A percentile compares a stretch with the other conserved stretches of the same genome.
Evolutionary conservation across 2,797 vertebrate genomes (phyloP).

Genomic region (Brachymystax lenok): DNA sequence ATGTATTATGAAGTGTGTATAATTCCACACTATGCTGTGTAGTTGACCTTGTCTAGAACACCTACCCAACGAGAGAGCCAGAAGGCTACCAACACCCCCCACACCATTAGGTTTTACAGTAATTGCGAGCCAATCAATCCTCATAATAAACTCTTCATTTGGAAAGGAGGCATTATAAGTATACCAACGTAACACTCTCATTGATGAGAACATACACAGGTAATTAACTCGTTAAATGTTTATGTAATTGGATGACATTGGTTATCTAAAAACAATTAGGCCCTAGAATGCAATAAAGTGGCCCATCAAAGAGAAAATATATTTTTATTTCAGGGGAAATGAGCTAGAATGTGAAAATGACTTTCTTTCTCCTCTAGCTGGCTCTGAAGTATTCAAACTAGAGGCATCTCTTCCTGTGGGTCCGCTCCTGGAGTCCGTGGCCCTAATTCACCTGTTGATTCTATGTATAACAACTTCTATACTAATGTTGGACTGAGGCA

Average conservation of each 20-base stretch:
- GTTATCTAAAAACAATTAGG: neutral
- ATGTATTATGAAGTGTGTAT: too few species aligned
- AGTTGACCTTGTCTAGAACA: neutral
- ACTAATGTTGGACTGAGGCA: conserved; percentile 23
- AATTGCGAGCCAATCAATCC: too few species aligned
- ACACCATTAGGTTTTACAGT: too few species aligned
- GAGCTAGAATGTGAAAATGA: neutral
- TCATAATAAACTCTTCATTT: too few species aligned
- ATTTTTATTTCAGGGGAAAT: neutral
- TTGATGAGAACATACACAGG: too few species aligned
- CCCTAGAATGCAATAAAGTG: neutral
- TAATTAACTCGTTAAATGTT: too few species aligned
- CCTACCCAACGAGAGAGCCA: neutral
- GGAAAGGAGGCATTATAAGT: too few species aligned
- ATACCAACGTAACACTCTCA: too few species aligned
- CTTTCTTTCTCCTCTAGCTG: conserved; percentile 42
- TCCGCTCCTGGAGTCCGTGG: conserved; percentile 7
- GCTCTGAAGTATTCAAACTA: conserved; percentile 58
- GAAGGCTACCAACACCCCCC: too few species aligned
- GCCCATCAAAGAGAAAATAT: neutral
- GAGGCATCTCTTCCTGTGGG: conserved; percentile 11
- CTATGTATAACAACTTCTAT: conserved; percentile 24
- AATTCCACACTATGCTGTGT: too few species aligned
- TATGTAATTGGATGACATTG: too few species aligned
- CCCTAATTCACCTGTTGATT: neutral